These are phyloP conservation scores for Eupithecia inturbata DNA, from an alignment of 2,888 invertebrate species.

Conservation along the genomic window DNA sequence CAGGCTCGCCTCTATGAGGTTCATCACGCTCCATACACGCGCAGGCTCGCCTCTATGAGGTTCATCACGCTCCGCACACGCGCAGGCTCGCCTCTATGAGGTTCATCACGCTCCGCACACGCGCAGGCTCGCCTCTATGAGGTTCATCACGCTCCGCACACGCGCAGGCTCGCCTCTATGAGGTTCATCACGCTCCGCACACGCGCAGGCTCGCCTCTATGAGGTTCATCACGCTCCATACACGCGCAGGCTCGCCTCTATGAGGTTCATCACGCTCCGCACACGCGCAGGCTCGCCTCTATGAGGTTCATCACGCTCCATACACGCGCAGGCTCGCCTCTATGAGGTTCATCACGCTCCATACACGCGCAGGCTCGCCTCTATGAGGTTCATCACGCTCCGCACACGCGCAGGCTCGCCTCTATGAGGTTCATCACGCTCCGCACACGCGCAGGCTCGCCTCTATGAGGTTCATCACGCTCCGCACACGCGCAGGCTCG, in stretches of 20 bases:
- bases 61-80: neutral
- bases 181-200: neutral
- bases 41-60: neutral
- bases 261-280: neutral
- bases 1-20: neutral
- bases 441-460: neutral
- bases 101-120: neutral
- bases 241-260: neutral
- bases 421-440: neutral
- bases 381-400: neutral
- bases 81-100: neutral
- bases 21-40: neutral
- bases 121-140: neutral
- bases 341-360: neutral
- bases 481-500: neutral
- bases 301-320: neutral
- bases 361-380: neutral
- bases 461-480: neutral
- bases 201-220: neutral
- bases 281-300: neutral
- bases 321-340: neutral
- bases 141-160: too few relatives aligned
- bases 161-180: neutral
- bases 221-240: neutral
- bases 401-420: neutral